Evolutionary conservation across 2,797 vertebrate genomes (phyloP).

Genomic region (Gymnopithys bicolor): DNA sequence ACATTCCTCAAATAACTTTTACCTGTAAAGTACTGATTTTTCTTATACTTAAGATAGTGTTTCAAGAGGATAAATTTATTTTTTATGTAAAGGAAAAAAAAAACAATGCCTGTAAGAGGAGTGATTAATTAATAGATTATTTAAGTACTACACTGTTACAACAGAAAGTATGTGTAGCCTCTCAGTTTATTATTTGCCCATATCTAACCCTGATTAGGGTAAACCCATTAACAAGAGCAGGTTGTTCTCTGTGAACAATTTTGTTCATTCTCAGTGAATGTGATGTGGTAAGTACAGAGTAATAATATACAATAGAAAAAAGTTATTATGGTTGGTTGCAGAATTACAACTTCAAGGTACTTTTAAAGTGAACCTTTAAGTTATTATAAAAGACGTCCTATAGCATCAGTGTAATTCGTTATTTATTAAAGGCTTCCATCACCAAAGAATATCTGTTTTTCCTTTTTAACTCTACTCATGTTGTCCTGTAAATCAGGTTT

Average conservation of each 20-base stretch:
- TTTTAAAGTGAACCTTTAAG: conserved; percentile 30
- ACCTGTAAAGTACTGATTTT: neutral
- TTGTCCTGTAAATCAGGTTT: conserved; percentile 47
- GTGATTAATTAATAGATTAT: neutral
- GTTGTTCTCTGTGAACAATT: neutral
- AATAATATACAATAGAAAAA: neutral
- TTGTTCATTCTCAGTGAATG: conserved; percentile 32
- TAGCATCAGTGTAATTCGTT: neutral
- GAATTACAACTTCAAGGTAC: conserved; percentile 34
- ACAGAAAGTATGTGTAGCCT: neutral
- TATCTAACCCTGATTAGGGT: neutral
- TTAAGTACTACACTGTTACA: neutral
- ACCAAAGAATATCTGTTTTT: neutral
- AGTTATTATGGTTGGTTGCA: conserved; percentile 30
- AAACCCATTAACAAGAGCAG: neutral
- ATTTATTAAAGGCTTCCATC: neutral
- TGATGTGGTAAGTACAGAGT: neutral
- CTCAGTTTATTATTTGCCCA: neutral
- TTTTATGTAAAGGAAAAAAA: neutral
- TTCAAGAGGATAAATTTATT: neutral
- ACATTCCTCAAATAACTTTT: neutral
- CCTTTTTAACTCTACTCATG: neutral
- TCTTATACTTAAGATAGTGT: neutral
- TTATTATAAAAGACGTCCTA: neutral
- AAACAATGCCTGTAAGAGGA: neutral